Percentiles rank a stretch among this genome's conserved stretches.
These are phyloP conservation scores for Pardalotus punctatus DNA, from an alignment of 2,113 vertebrate genomes.

Conservation along the genomic window DNA sequence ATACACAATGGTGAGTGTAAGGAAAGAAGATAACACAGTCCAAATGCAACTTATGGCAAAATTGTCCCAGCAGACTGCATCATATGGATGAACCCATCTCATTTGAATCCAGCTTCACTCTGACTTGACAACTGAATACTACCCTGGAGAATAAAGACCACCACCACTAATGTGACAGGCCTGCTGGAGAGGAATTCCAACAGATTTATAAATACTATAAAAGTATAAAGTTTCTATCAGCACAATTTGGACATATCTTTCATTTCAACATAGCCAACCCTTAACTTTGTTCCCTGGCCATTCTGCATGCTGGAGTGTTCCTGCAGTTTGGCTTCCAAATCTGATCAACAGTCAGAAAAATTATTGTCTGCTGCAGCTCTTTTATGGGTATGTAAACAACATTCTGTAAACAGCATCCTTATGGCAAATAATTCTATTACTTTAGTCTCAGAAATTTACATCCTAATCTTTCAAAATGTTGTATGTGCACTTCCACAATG, in stretches of 20 bases:
- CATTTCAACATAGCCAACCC: not conserved
- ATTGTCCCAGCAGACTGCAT: not conserved
- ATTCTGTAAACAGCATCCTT: not conserved
- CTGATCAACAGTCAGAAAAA: not conserved
- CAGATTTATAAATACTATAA: not conserved
- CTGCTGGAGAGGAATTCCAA: not conserved
- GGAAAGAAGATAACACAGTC: not conserved
- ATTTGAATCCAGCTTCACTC: not conserved
- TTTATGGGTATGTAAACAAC: not conserved
- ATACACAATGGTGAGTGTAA: not conserved
- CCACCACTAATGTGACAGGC: not conserved
- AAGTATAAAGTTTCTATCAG: not conserved
- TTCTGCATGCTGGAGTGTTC: not conserved
- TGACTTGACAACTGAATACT: not conserved
- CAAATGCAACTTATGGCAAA: not conserved
- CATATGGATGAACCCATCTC: not conserved
- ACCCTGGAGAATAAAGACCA: not conserved
- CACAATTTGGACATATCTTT: not conserved
- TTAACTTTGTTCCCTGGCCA: not conserved
- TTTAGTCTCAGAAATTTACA: slow-evolving; percentile 46
- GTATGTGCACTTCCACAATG: not conserved
- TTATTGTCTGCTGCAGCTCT: not conserved
- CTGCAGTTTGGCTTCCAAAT: not conserved
- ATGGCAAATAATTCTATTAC: slow-evolving; percentile 30
- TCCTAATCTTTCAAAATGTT: slow-evolving; percentile 37